phyloP scores from a whole-genome alignment of 1,140 invertebrate species.

The Reticulitermes speratus region DNA sequence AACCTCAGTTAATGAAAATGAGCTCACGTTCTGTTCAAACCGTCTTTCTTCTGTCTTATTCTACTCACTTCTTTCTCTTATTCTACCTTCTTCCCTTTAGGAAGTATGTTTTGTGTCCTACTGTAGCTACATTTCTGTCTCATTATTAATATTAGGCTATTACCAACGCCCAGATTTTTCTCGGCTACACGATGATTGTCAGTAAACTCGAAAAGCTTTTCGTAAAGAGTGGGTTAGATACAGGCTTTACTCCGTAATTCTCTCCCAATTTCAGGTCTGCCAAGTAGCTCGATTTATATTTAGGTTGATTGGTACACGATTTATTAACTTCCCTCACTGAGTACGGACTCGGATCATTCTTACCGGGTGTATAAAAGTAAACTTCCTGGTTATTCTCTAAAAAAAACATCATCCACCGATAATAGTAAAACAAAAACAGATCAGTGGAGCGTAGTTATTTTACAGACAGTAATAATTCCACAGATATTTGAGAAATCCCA shows the following conservation, averaged over 20 bases:
- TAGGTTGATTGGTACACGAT: background rate
- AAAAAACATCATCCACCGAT: too few relatives aligned
- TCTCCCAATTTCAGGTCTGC: background rate
- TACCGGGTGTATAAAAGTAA: background rate
- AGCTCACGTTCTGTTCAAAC: background rate
- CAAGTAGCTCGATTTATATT: background rate
- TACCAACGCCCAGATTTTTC: too few relatives aligned
- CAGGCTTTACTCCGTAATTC: background rate
- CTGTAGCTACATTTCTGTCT: background rate
- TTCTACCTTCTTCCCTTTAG: background rate
- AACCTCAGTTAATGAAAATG: conserved; percentile 16
- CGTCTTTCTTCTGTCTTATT: background rate
- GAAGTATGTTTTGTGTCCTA: background rate
- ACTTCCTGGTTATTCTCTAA: too few relatives aligned
- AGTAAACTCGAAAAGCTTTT: background rate
- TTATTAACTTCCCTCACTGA: background rate
- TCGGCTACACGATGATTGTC: background rate
- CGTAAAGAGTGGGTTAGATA: background rate
- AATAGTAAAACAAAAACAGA: too few relatives aligned
- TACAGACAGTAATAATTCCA: too few relatives aligned
- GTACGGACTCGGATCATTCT: background rate
- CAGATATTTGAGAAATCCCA: too few relatives aligned
- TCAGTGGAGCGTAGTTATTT: too few relatives aligned
- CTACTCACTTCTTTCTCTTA: background rate
- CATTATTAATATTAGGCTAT: background rate